Conservation (phyloP, 2,113 vertebrate genomes). For the Megalops atlanticus region DNA sequence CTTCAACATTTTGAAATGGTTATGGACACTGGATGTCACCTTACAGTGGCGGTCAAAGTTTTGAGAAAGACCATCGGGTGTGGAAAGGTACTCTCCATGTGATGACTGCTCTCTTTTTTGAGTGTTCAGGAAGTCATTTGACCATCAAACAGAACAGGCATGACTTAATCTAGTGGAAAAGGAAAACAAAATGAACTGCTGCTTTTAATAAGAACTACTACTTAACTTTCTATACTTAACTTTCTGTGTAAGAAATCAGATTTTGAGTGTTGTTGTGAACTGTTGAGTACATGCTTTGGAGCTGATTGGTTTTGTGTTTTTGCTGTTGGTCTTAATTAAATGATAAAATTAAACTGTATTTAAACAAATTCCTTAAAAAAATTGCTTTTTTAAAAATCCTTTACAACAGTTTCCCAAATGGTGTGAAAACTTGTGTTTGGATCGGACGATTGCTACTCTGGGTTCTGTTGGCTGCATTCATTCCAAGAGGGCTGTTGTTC, state of each 20-base stretch:
- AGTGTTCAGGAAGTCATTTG: background rate
- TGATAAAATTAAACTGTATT: no score
- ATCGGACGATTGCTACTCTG: background rate
- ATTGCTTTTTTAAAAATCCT: no score
- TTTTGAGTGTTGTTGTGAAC: background rate
- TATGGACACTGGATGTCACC: background rate
- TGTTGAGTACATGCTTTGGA: background rate
- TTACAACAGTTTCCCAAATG: no score
- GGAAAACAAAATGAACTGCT: background rate
- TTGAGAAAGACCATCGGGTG: background rate
- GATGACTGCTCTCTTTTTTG: background rate
- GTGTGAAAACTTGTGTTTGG: background rate
- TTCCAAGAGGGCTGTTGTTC: background rate
- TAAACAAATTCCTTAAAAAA: background rate
- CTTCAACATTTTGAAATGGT: background rate
- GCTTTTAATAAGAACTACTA: background rate
- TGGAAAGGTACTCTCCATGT: background rate
- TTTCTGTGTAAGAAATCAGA: background rate
- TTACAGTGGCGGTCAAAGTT: background rate
- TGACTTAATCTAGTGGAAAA: background rate
- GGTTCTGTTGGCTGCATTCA: background rate
- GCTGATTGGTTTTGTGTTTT: background rate
- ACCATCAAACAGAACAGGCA: background rate
- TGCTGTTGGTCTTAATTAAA: background rate
- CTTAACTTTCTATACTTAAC: no score